Base-by-base conservation (phyloP, 2,113 vertebrate species). In the Aythya baeri region DNA sequence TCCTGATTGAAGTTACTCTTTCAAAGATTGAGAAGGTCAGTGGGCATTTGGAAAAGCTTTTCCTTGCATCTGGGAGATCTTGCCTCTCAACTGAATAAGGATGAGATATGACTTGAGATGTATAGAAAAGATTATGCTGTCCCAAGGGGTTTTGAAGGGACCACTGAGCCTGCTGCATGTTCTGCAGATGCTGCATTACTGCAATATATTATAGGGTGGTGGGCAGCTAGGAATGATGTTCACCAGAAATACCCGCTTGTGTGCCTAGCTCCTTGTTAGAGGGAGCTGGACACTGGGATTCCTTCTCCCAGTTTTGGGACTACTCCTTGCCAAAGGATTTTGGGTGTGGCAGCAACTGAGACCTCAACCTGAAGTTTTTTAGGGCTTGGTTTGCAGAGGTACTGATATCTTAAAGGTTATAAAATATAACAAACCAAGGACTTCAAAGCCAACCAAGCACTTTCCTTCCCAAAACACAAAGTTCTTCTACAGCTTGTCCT, bases 1-100 rank as follows among this genome's bases (percentile, higher is more conserved):
- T 98, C 96, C 96, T 98, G 95, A 98, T 98, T 18, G 98, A 98
- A 95, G 98, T 98, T 61, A 98, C 98, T 16, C 98, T 99, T 54
- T 96, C 97, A 0, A 99, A 98, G 97, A 98, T 98, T 41, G 98
- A 99, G 91, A 98, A 98, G 98, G 98, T 99, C 83, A 94, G 98
- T 98, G 78, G 44, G 18, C n/a, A 52, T 76, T 91, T 71, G 49
- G 52, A 52, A n/a, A 25, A 78, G 21, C 27, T 23, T 41, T 49
- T 58, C 23, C 55, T 74, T 46, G 46, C 8, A 41, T 23, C 25
- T 34, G 54, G 71, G 65, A 7, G 73, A 21, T 31, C 79, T 86
- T 88, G 75, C 27, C 67, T 85, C 57, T 91, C 52, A 72, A 31
- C 11, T 11, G 13, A 59, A 63, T 58, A 54, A 58, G 26, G 49